These are phyloP conservation scores for Siphlonurus alternatus DNA, from an alignment of 2,888 invertebrate genomes.

Conservation along the genomic window DNA sequence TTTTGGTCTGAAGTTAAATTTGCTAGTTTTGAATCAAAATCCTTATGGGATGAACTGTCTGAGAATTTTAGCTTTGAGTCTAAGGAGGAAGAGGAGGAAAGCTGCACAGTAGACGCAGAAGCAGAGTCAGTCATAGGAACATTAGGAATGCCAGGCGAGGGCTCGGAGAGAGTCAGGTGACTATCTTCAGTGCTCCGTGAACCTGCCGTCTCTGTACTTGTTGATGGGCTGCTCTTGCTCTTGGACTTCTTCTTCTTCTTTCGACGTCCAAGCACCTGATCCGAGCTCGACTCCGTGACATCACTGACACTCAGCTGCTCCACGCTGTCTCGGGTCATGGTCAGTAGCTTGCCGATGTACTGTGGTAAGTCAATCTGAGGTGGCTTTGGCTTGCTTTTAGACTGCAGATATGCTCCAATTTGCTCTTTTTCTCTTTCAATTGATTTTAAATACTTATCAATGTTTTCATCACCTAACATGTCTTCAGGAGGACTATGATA, in stretches of 20 bases:
- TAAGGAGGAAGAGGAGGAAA: not conserved
- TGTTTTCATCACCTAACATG: not conserved
- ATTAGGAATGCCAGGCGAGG: not conserved
- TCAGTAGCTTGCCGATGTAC: conserved; percentile 6
- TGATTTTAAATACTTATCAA: not conserved
- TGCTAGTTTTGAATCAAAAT: not conserved
- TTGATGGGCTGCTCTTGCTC: not conserved
- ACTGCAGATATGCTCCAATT: not conserved
- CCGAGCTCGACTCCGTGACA: not conserved
- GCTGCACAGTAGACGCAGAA: not conserved
- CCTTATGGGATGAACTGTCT: not conserved
- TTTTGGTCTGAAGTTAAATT: not conserved
- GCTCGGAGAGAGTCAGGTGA: not conserved
- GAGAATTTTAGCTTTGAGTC: not conserved
- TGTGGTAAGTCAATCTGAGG: not conserved
- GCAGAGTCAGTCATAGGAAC: not conserved
- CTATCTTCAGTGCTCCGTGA: not conserved
- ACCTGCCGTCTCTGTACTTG: not conserved
- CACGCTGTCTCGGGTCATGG: conserved; percentile 7
- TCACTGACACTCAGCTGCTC: conserved; percentile 6
- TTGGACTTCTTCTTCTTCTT: not conserved
- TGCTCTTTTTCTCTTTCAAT: not conserved
- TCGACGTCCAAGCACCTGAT: not conserved
- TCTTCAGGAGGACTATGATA: not conserved
- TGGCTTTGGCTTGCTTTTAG: not conserved